Base-by-base conservation (phyloP, 35 echinoderm and acorn worm genomes). In the Apostichopus japonicus region DNA sequence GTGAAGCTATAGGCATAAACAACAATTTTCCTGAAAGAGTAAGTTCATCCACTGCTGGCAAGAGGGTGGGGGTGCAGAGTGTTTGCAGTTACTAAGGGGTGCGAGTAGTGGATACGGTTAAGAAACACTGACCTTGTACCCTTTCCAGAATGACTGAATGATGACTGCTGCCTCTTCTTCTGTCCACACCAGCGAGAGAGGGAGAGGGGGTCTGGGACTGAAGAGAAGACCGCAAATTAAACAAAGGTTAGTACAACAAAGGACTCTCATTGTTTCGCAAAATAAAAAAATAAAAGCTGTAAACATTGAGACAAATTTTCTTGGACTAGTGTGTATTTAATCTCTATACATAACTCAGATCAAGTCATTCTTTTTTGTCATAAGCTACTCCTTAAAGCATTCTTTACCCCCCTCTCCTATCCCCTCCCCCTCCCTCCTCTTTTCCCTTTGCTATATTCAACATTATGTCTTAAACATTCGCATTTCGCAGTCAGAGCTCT, bases 101-200 rank as follows among this genome's bases (percentile, higher is more conserved):
- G 33, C 33, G 33, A 44, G 33, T 44, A 44, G 33, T 44, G 33
- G 33, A 44, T 3, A 4, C 33, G 33, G 2, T 44, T 44, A 0
- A 44, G 33, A 44, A 44, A 44, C 33, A 44, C 33, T 44, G 82
- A 98, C 97, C 97, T 94, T 96, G 70, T 94, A 98, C 2, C 97
- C 97, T 90, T 93, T 98, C 77, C 72, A 98, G 94, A 98, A 98
- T 86, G 97, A 92, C 81, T 98, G 97, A 21, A 98, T 98, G 79
- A 98, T 83, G 24, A 96, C 93, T 9, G 97, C 97, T 54, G 97
- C 97, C 78, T 98, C 95, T 25, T 94, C 90, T 76, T 96, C 97
- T 65, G 93, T 94, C 97, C 97, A 98, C 52, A 98, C 92, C 78
- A 98, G 72, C 19, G 97, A 98, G 25, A 98, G 70, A 10, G 97